Conservation (phyloP, 2,113 vertebrate genomes). For the Trachemys scripta region DNA sequence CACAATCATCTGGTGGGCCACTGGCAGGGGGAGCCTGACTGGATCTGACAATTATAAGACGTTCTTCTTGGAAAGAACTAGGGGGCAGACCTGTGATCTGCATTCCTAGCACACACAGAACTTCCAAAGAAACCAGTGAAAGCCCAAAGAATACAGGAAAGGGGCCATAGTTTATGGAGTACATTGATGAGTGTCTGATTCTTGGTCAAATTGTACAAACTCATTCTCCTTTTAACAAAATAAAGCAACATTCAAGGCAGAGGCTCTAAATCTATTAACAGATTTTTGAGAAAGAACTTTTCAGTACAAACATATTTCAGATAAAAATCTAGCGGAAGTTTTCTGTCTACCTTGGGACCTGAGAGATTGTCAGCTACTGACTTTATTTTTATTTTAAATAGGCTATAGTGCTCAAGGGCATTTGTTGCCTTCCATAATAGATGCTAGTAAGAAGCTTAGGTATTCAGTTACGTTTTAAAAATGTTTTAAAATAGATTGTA, state of each 20-base stretch:
- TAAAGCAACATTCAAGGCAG: neutral
- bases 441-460: neutral
- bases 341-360: neutral
- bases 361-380: neutral
- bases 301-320: neutral
- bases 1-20: neutral
- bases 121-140: neutral
- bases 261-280: neutral
- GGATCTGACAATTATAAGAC: neutral
- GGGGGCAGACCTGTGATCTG: neutral
- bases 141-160: neutral
- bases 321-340: neutral
- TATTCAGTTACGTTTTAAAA: neutral
- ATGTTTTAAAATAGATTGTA: neutral
- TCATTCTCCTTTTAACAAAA: neutral
- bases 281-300: neutral
- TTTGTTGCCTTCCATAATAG: neutral
- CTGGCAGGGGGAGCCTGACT: neutral
- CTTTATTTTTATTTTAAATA: neutral
- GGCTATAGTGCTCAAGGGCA: neutral
- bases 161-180: neutral
- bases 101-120: neutral
- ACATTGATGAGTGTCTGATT: neutral
- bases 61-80: neutral
- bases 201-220: neutral